These are phyloP conservation scores for Dendrocincla tyrannina DNA, from an alignment of 2,797 vertebrate species.

Conservation along the genomic window DNA sequence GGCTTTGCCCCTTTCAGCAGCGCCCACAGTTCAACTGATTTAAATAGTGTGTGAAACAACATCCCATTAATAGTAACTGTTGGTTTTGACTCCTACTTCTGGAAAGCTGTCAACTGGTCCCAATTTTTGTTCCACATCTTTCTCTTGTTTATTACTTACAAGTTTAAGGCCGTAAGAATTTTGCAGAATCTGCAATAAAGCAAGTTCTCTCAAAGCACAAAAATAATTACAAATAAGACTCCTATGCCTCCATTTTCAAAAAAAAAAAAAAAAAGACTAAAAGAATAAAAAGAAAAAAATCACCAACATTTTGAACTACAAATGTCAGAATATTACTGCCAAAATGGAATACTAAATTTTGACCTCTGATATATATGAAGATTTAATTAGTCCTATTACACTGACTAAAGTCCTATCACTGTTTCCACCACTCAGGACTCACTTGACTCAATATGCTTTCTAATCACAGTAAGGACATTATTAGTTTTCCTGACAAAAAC, in stretches of 20 bases:
- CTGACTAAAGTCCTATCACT: background rate
- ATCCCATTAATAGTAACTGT: background rate
- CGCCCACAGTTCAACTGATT: background rate
- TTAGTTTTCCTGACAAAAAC: background rate
- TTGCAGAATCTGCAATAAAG: background rate
- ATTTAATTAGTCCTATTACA: background rate
- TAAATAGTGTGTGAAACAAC: background rate
- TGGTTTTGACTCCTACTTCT: background rate
- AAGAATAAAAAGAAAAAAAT: background rate
- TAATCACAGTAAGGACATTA: background rate
- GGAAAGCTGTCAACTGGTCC: background rate
- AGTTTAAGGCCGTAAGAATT: background rate
- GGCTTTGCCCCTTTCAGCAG: background rate
- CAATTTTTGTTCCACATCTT: background rate
- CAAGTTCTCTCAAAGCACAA: background rate
- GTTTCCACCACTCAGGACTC: background rate
- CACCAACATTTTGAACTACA: background rate
- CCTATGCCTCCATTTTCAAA: background rate
- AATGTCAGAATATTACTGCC: background rate
- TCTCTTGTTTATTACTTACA: background rate
- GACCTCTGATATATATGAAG: background rate
- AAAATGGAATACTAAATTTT: background rate
- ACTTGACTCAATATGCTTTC: background rate
- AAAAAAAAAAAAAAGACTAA: background rate
- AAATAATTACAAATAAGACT: background rate